A percentile compares a stretch with the other conserved stretches of the same genome.
Evolutionary conservation across 1,140 invertebrate species (phyloP).

Genomic region (Trachymyrmex cornetzi): DNA sequence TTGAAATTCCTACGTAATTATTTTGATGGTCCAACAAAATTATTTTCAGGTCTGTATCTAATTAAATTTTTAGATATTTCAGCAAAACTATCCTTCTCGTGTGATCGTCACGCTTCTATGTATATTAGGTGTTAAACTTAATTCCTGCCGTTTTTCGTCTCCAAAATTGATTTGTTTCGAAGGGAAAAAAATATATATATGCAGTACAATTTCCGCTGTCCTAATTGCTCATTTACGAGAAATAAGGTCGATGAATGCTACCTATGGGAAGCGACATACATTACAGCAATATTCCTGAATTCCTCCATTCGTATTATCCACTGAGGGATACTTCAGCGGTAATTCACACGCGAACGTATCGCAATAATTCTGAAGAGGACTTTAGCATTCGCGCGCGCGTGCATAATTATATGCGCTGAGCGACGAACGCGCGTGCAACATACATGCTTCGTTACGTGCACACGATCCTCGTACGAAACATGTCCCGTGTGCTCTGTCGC

Average conservation of each 20-base stretch:
- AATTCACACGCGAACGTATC: conserved; percentile 30
- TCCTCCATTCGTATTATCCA: conserved; percentile 20
- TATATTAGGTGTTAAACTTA: too few species aligned
- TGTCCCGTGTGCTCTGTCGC: conserved; percentile 49
- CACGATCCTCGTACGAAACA: conserved; percentile 35
- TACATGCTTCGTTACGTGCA: conserved; percentile 47
- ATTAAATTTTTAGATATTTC: too few species aligned
- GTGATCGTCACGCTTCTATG: too few species aligned
- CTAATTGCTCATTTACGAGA: background rate
- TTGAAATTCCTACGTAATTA: too few species aligned
- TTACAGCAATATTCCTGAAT: conserved; percentile 44
- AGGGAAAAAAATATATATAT: too few species aligned
- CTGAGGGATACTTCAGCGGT: background rate
- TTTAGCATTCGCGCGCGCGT: conserved; percentile 13
- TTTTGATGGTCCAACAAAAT: too few species aligned
- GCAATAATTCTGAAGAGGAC: conserved; percentile 32
- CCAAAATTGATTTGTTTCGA: too few species aligned
- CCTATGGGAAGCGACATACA: background rate
- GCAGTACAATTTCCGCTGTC: background rate
- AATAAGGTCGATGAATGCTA: conserved; percentile 20
- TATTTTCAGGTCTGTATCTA: too few species aligned
- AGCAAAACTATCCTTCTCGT: too few species aligned
- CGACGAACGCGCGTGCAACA: conserved; percentile 24
- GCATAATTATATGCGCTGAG: conserved; percentile 49
- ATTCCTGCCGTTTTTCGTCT: too few species aligned